Percentiles rank a stretch among this genome's conserved stretches.
phyloP scores from a whole-genome alignment of 2,888 invertebrate genomes.

The Oeneis ivallda region DNA sequence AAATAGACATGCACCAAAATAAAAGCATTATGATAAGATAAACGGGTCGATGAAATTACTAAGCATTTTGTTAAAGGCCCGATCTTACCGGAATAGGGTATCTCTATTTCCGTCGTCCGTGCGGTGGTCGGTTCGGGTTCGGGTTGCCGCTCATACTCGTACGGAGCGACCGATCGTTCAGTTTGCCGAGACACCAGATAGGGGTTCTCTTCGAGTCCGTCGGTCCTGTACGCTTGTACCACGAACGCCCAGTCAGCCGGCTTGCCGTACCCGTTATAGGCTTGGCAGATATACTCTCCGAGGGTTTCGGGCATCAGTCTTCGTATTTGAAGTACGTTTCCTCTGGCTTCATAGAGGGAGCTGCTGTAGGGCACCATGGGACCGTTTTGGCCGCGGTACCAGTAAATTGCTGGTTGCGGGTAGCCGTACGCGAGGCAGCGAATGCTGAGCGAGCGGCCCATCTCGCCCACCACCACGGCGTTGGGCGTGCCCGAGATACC shows the following conservation, averaged over 20 bases:
- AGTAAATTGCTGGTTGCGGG: slow-evolving; percentile 89
- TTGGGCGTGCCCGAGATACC: slow-evolving; percentile 86
- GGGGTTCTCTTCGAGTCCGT: slow-evolving; percentile 59
- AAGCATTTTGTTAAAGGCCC: slow-evolving; percentile 28
- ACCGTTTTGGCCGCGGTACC: slow-evolving; percentile 90
- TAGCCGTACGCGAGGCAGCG: slow-evolving; percentile 92
- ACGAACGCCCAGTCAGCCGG: slow-evolving; percentile 89
- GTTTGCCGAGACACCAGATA: slow-evolving; percentile 49
- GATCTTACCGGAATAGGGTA: slow-evolving; percentile 66
- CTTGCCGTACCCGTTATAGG: slow-evolving; percentile 90
- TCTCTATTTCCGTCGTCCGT: slow-evolving; percentile 44
- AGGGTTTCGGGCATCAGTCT: slow-evolving; percentile 86
- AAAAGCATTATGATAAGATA: neutral
- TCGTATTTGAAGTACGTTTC: slow-evolving; percentile 88
- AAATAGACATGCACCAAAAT: slow-evolving; percentile 8
- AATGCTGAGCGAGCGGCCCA: slow-evolving; percentile 86
- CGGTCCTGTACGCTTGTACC: slow-evolving; percentile 87
- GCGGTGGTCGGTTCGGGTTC: slow-evolving; percentile 41
- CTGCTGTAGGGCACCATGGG: slow-evolving; percentile 88
- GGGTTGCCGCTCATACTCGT: slow-evolving; percentile 38
- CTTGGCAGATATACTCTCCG: slow-evolving; percentile 94
- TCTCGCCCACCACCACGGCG: slow-evolving; percentile 84
- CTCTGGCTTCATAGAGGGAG: slow-evolving; percentile 86
- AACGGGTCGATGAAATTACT: neutral
- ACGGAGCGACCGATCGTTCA: slow-evolving; percentile 40